A percentile compares a stretch with the other conserved stretches of the same genome.
Conservation (phyloP, 2,888 invertebrate genomes). For the Heliconius aoede region DNA sequence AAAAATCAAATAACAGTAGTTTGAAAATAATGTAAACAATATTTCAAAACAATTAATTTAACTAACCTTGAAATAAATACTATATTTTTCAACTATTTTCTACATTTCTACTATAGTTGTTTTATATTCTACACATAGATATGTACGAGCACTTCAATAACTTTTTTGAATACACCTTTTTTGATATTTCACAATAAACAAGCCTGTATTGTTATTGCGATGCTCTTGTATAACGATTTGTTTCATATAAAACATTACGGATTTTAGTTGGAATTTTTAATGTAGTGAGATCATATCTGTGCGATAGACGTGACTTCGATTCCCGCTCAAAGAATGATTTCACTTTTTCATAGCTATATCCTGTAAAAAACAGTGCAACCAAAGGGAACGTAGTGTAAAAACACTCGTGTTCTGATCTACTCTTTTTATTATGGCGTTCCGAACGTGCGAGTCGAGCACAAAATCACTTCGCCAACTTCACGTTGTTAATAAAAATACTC, state of each 20-base stretch:
- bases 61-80: neutral
- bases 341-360: too few species aligned
- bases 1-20: too few species aligned
- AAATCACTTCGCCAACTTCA: too few species aligned
- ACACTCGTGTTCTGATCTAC: too few species aligned
- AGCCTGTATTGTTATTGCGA: constrained; percentile 15
- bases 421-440: too few species aligned
- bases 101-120: neutral
- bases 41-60: neutral
- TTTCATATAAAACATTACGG: neutral
- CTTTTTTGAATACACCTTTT: constrained; percentile 14
- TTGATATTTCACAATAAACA: constrained; percentile 18
- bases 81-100: neutral
- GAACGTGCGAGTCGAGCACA: too few species aligned
- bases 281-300: neutral
- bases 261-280: neutral
- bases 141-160: constrained; percentile 5
- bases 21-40: neutral
- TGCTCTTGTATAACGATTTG: neutral
- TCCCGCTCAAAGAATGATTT: too few species aligned
- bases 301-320: neutral
- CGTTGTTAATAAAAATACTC: too few species aligned
- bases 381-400: too few species aligned
- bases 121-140: neutral
- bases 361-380: too few species aligned